Conservation (phyloP, 1,140 invertebrate species). For the Caenorhabditis latens region DNA sequence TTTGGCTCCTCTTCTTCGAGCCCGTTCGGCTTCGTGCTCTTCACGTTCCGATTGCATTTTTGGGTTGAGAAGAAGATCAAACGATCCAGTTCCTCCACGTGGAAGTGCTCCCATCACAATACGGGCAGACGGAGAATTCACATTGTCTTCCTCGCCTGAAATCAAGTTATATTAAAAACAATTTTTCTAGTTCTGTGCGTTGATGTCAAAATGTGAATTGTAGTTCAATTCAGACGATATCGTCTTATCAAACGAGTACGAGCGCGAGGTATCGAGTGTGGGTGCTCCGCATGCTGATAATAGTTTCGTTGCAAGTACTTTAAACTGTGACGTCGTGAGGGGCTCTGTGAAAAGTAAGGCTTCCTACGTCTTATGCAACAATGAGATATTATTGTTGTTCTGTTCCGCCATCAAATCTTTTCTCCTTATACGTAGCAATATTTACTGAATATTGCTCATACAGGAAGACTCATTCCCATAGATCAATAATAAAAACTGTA, state of each 20-base stretch:
- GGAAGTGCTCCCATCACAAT: slow-evolving; percentile 89
- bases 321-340: neutral
- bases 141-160: slow-evolving; percentile 83
- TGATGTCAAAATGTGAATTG: neutral
- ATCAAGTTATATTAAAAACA: slow-evolving; percentile 52
- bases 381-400: neutral
- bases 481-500: neutral
- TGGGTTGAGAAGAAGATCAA: slow-evolving; percentile 80
- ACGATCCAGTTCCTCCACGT: slow-evolving; percentile 87
- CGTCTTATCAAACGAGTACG: slow-evolving; percentile 31
- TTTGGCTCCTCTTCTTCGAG: neutral
- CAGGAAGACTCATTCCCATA: neutral
- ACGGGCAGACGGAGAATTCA: slow-evolving; percentile 89
- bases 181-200: neutral
- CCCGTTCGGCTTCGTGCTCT: neutral
- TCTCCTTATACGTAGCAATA: neutral
- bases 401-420: neutral
- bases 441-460: neutral
- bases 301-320: neutral
- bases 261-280: neutral
- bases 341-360: neutral
- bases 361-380: neutral
- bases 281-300: slow-evolving; percentile 26
- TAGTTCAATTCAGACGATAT: neutral
- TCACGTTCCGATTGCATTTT: slow-evolving; percentile 41